Percentiles rank a stretch among this genome's conserved stretches.
These are phyloP conservation scores for Neolamprologus falcicula DNA, from an alignment of 2,113 vertebrate genomes.

Conservation along the genomic window DNA sequence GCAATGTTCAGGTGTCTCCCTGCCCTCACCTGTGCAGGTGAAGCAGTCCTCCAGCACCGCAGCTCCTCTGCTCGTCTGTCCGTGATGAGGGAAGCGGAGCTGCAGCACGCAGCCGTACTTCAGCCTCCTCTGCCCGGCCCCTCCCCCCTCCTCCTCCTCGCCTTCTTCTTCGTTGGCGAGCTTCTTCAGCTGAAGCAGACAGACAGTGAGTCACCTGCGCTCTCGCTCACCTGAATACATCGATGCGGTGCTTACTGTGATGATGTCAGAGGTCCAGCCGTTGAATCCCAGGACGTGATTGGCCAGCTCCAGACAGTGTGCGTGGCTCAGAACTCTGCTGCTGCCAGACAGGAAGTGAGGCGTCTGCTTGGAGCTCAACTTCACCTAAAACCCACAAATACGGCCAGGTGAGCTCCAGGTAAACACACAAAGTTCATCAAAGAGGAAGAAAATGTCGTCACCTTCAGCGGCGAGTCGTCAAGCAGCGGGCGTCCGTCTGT, in stretches of 20 bases:
- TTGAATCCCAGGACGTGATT: conserved; percentile 59
- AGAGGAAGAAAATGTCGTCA: background rate
- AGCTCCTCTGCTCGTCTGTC: background rate
- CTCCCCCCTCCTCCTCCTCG: background rate
- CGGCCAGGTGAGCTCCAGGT: background rate
- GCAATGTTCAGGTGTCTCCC: background rate
- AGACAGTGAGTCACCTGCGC: background rate
- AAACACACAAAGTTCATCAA: background rate
- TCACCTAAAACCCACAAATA: conserved; percentile 47
- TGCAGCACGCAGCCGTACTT: conserved; percentile 47
- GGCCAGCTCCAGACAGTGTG: conserved; percentile 50
- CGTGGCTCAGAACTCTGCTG: conserved; percentile 36
- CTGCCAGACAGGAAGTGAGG: conserved; percentile 18
- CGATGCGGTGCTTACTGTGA: conserved; percentile 16
- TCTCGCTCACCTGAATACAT: background rate
- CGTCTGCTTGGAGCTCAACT: conserved; percentile 49
- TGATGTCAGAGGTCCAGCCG: conserved; percentile 56
- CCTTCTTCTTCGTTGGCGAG: background rate
- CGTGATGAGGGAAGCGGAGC: conserved; percentile 42
- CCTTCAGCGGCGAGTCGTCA: conserved; percentile 73
- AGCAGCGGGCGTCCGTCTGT: conserved; percentile 67
- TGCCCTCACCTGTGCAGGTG: conserved; percentile 26
- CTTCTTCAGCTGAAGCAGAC: conserved; percentile 34
- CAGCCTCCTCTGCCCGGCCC: background rate
- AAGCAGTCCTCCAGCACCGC: conserved; percentile 35